Evolutionary conservation across 2,797 vertebrate species (phyloP).

Genomic region (Hydrophis major): DNA sequence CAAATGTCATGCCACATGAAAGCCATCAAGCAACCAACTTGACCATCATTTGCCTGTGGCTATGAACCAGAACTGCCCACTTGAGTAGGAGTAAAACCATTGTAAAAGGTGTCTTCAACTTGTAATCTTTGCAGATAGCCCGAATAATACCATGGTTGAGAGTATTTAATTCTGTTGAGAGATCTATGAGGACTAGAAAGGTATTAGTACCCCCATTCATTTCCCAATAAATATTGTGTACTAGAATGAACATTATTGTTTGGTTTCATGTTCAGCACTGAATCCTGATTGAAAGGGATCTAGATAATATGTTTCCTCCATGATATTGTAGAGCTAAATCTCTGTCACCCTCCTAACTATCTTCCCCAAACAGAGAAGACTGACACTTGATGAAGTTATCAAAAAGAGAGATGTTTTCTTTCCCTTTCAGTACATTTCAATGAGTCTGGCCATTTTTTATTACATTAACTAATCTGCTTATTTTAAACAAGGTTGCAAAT

Average conservation of each 20-base stretch:
- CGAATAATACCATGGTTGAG: not conserved
- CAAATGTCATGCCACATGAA: not conserved
- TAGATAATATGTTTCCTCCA: not conserved
- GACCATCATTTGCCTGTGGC: not conserved
- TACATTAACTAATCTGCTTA: not conserved
- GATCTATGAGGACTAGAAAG: not conserved
- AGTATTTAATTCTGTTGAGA: not conserved
- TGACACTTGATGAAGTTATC: not conserved
- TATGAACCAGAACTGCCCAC: not conserved
- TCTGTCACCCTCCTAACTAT: not conserved
- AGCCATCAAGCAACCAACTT: not conserved
- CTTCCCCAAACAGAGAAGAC: not conserved
- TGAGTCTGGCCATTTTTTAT: not conserved
- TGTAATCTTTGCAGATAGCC: not conserved
- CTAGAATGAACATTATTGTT: not conserved
- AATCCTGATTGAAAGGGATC: not conserved
- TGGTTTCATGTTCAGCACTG: not conserved
- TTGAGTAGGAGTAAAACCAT: not conserved
- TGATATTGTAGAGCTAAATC: not conserved
- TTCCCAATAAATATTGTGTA: not conserved
- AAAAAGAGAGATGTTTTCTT: not conserved
- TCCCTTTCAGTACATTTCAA: not conserved
- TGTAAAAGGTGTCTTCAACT: not conserved
- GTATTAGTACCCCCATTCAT: not conserved
- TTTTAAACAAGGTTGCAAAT: not conserved